These are phyloP conservation scores for Chrysodeixis includens DNA, from an alignment of 2,888 invertebrate genomes.

Conservation along the genomic window DNA sequence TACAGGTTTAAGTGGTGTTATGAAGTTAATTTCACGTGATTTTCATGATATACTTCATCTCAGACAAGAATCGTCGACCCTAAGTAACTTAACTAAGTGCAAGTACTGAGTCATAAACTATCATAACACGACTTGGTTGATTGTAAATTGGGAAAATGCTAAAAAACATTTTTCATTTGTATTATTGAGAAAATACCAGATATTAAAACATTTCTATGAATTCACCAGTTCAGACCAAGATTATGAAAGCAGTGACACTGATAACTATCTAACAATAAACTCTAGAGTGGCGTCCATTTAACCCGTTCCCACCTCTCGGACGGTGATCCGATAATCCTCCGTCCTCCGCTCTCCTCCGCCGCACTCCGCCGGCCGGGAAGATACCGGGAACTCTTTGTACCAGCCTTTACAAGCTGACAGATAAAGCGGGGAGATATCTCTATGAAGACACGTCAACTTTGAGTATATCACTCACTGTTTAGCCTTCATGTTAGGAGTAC, in stretches of 20 bases:
- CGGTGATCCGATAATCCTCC: slow-evolving; percentile 37
- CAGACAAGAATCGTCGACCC: too few species aligned
- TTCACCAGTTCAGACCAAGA: too few species aligned
- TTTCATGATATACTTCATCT: too few species aligned
- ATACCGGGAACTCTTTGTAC: slow-evolving; percentile 18
- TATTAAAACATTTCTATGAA: too few species aligned
- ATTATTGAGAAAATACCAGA: too few species aligned
- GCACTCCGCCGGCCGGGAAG: slow-evolving; percentile 4
- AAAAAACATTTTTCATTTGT: too few species aligned
- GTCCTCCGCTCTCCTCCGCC: background rate
- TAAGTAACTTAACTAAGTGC: too few species aligned
- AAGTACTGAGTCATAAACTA: too few species aligned
- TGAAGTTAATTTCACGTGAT: background rate
- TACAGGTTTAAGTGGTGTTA: background rate
- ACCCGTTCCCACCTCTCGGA: slow-evolving; percentile 13
- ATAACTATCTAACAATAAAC: slow-evolving; percentile 14
- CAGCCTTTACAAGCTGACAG: background rate
- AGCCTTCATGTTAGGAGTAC: too few species aligned
- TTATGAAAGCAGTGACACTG: background rate
- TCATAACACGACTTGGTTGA: too few species aligned
- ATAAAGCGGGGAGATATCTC: background rate
- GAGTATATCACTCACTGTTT: background rate
- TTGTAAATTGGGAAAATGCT: too few species aligned
- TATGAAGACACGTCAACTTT: background rate
- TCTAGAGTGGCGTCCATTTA: slow-evolving; percentile 9